Base-by-base conservation (phyloP, 2,113 vertebrate genomes). In the Entomyzon cyanotis region DNA sequence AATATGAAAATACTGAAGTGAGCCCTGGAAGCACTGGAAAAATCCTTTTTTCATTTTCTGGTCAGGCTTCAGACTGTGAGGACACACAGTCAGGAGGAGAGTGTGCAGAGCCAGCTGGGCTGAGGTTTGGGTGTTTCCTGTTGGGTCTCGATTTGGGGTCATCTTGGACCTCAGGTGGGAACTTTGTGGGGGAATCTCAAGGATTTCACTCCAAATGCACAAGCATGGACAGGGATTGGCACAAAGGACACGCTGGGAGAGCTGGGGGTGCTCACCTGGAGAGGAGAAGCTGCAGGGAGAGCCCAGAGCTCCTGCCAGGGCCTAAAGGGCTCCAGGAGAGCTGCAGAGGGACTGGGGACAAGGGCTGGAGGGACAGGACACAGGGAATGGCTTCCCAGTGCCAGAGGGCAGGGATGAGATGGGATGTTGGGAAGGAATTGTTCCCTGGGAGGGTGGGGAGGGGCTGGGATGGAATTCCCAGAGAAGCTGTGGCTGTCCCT, bases 1-100 rank as follows among this genome's bases (percentile, higher is more conserved):
- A 24, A 18, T 3, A 1, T 2, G n/a, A n/a, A n/a, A 42, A 56
- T 13, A 3, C 31, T 63, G 84, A n/a, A 15, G 13, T 1, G 9
- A 52, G 47, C 11, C 42, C 49, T 62, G 71, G 53, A 58, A 21
- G 2, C 25, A 4, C 12, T 22, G 46, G 46, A 9, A 22, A 21
- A 22, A 47, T 44, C 42, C 42, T 47, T 47, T 47, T 21, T 22
- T 47, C 2, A 12, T 41, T 18, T 68, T 4, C 22, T 82, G 52
- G 16, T 35, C 52, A 50, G 37, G 21, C 27, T 46, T 60, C 20
- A 21, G 21, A 22, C 4, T 13, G 37, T 0, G 15, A 41, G 15
- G 47, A 21, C 42, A 71, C 28, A 15, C 11, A 30, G 37, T 1
- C 33, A 65, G 39, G 39, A 24, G 12, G 21, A 15, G 16, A 15